Evolutionary conservation across 2,888 invertebrate species (phyloP), one percentile per base, ranked within the genome.

Genomic region (Phengaris alcon): DNA sequence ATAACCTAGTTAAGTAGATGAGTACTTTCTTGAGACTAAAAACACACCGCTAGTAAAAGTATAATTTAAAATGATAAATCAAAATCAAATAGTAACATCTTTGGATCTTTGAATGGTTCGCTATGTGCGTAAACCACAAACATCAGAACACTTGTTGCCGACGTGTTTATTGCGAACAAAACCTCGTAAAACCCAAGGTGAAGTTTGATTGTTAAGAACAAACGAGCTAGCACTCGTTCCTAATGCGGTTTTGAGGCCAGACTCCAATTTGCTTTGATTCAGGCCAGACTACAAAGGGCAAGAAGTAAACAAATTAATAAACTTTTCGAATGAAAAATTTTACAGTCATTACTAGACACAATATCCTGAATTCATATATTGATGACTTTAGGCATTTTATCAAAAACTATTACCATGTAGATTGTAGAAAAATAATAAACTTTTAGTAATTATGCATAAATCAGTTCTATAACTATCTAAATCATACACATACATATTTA

Each of bases 141-240:
- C 81, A 78, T 83, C 82, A 78, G 76, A 82, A 82, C 87, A 90
- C 88, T 88, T 88, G 86, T 88, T 89, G 87, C 86, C 81, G 85
- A 88, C 84, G 84, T 87, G 86, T 90, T 90, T 90, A 89, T 88
- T 85, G 82, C 86, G 82, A 84, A 82, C 85, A 84, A 85, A 83
- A 81, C 84, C 84, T 87, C 88, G 86, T 90, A 89, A 90, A 90
- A 84, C 80, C 82, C 89, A 90, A 91, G 90, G 91, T 89, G 87
- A 88, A 84, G 81, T 89, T 87, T 89, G 87, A 90, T 89, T 90
- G 90, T 90, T 89, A 81, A 81, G 82, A 78, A 79, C 78, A 80
- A 83, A 82, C 81, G 80, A 79, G 79, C 78, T 74, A 76, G 68
- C 79, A 83, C 81, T 80, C 79, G 84, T 81, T 84, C 84, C 84